phyloP scores from a whole-genome alignment of 2,113 vertebrate genomes.

The Gila orcuttii region DNA sequence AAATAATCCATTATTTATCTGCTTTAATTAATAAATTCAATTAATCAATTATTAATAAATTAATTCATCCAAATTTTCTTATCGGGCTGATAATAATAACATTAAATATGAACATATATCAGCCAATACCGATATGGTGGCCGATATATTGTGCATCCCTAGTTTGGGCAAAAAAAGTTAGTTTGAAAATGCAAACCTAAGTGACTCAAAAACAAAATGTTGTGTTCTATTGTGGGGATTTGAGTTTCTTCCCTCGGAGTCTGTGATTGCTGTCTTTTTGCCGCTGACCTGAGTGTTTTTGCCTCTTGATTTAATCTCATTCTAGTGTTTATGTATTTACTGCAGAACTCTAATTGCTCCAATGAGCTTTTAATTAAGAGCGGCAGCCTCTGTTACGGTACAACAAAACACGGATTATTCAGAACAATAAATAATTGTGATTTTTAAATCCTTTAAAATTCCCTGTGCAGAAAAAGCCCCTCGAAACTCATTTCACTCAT shows the following conservation, averaged over 20 bases:
- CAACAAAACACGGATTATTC: conserved; percentile 4
- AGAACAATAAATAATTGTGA: conserved; percentile 14
- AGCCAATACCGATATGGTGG: too few species aligned
- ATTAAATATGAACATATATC: too few species aligned
- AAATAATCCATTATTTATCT: too few species aligned
- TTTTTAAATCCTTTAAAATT: conserved; percentile 15
- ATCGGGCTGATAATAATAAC: too few species aligned
- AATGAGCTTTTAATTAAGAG: conserved; percentile 62
- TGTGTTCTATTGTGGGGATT: neutral
- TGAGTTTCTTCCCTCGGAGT: neutral
- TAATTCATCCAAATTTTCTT: too few species aligned
- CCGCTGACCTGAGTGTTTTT: conserved; percentile 18
- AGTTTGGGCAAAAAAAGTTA: neutral
- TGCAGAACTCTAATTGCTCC: conserved; percentile 41
- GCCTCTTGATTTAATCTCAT: conserved; percentile 50
- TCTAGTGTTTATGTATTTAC: conserved; percentile 37
- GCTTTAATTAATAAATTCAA: too few species aligned
- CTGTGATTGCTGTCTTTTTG: neutral
- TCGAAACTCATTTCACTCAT: conserved; percentile 44
- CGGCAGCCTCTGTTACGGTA: conserved; percentile 40
- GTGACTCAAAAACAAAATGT: neutral
- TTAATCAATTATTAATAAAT: too few species aligned
- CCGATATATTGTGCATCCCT: too few species aligned
- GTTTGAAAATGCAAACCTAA: neutral
- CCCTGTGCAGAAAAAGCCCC: conserved; percentile 45